These are phyloP conservation scores for Paradoxurus hermaphroditus DNA, from an alignment of 2,113 vertebrate genomes.

Conservation along the genomic window DNA sequence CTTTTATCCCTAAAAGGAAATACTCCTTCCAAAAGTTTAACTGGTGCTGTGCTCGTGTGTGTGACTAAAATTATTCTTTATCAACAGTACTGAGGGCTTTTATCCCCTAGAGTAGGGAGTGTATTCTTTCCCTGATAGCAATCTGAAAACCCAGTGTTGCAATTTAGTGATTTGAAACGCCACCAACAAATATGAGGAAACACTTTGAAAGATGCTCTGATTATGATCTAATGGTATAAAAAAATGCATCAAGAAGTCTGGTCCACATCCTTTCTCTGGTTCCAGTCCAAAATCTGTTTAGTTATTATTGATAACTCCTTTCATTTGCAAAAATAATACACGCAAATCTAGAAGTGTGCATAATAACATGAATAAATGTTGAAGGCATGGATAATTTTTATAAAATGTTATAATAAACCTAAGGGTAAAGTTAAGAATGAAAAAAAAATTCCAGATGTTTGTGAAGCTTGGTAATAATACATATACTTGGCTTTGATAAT, in stretches of 20 bases:
- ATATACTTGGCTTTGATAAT: neutral
- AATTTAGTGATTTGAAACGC: conserved; percentile 4
- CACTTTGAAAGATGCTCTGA: neutral
- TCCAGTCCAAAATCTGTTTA: neutral
- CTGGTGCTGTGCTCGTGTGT: neutral
- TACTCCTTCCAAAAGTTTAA: conserved; percentile 32
- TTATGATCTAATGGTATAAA: neutral
- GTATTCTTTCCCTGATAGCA: conserved; percentile 9
- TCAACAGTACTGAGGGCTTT: neutral
- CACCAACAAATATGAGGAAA: neutral
- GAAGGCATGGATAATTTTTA: neutral
- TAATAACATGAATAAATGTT: neutral
- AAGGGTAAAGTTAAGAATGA: neutral
- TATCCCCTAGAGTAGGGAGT: neutral
- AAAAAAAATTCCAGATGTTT: neutral
- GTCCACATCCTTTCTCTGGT: neutral
- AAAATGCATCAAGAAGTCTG: neutral
- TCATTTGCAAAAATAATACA: neutral
- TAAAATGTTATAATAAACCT: neutral
- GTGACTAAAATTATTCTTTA: conserved; percentile 45
- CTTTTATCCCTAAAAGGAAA: conserved; percentile 34
- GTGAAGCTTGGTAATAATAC: neutral
- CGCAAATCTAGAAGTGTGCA: neutral
- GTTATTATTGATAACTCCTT: neutral
- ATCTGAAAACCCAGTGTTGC: neutral